A percentile compares a stretch with the other conserved stretches of the same genome.
phyloP scores from a whole-genome alignment of 2,797 vertebrate species.

The Darevskia mixta region DNA sequence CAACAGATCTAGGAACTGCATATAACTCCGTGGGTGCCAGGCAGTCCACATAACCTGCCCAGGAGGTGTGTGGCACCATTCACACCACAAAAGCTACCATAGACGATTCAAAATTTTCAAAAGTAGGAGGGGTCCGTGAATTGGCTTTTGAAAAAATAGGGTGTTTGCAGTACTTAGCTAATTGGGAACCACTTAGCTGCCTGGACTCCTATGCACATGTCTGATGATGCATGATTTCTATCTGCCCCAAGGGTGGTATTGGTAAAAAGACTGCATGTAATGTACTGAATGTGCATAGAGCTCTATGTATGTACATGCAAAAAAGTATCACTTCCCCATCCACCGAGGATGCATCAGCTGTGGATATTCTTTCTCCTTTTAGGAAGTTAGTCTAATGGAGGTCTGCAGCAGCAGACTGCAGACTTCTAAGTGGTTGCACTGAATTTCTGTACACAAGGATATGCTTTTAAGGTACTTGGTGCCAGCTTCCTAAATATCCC shows the following conservation, averaged over 20 bases:
- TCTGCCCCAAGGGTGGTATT: background rate
- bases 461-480: background rate
- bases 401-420: background rate
- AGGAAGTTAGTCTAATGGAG: background rate
- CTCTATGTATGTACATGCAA: background rate
- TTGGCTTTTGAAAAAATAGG: too few species aligned
- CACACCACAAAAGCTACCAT: too few species aligned
- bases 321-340: background rate
- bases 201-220: too few species aligned
- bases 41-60: too few species aligned
- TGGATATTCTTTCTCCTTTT: background rate
- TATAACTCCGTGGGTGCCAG: too few species aligned
- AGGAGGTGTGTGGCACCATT: too few species aligned
- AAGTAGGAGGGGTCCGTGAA: too few species aligned
- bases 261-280: background rate
- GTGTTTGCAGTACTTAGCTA: too few species aligned
- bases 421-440: background rate
- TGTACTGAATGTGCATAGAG: background rate
- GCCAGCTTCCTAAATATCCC: slow-evolving; percentile 52
- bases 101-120: too few species aligned
- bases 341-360: background rate
- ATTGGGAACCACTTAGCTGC: too few species aligned
- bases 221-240: background rate
- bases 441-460: background rate
- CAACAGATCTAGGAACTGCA: background rate